phyloP scores from a whole-genome alignment of 2,797 vertebrate genomes.

The Thaleichthys pacificus region DNA sequence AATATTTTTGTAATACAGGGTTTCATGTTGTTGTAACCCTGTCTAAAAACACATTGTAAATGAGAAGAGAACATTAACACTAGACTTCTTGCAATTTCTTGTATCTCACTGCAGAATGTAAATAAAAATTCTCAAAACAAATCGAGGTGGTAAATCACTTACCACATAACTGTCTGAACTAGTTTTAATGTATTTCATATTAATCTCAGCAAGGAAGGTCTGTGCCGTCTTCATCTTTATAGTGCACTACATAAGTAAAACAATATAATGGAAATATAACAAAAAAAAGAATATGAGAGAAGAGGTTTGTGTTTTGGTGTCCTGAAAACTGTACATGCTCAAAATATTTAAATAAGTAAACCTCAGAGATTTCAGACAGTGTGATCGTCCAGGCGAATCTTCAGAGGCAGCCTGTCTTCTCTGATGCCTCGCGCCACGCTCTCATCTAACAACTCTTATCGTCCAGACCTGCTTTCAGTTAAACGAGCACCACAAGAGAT shows the following conservation, averaged over 20 bases:
- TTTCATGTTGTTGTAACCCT: not conserved
- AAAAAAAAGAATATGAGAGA: constrained; percentile 50
- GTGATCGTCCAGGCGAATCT: constrained; percentile 52
- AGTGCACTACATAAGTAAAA: constrained; percentile 75
- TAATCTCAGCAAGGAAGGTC: constrained; percentile 42
- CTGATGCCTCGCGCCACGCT: constrained; percentile 51
- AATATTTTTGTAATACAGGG: not conserved
- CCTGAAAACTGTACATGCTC: constrained; percentile 68
- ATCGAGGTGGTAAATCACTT: not conserved
- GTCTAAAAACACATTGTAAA: not conserved
- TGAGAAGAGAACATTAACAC: not conserved
- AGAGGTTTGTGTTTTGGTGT: constrained; percentile 62
- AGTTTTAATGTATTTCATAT: constrained; percentile 45
- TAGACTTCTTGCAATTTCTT: not conserved
- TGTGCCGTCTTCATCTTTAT: constrained; percentile 65
- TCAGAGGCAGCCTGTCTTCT: constrained; percentile 42
- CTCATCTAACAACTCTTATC: constrained; percentile 53
- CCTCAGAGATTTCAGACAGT: constrained; percentile 55
- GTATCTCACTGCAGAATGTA: constrained; percentile 1
- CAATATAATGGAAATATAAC: constrained; percentile 62
- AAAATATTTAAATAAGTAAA: constrained; percentile 69
- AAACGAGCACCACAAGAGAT: constrained; percentile 55
- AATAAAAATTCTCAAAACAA: not conserved
- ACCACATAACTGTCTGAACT: not conserved
- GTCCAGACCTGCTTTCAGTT: constrained; percentile 48